phyloP scores from a whole-genome alignment of 1,140 invertebrate species.

The Saxidomus purpurata region DNA sequence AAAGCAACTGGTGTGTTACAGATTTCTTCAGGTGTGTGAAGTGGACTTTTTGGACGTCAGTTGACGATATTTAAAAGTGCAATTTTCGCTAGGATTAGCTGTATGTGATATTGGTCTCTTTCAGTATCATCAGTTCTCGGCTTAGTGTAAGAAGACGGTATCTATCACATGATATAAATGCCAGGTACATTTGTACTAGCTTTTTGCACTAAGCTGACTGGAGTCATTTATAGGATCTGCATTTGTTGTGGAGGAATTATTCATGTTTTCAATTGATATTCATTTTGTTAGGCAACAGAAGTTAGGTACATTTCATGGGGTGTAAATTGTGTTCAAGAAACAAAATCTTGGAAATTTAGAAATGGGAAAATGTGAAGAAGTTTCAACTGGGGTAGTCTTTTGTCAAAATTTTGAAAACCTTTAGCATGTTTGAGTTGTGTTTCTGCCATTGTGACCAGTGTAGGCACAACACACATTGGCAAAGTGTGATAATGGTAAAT shows the following conservation, averaged over 20 bases:
- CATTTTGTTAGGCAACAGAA: not conserved
- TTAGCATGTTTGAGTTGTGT: too few species aligned
- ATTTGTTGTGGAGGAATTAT: not conserved
- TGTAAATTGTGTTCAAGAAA: too few species aligned
- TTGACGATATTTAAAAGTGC: conserved; percentile 47
- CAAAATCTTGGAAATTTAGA: not conserved
- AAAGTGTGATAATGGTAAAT: too few species aligned
- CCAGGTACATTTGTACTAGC: too few species aligned
- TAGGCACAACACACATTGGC: too few species aligned
- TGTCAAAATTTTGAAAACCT: too few species aligned
- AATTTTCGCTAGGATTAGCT: conserved; percentile 56
- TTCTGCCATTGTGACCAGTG: too few species aligned
- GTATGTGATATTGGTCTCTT: conserved; percentile 49
- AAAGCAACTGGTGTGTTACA: not conserved
- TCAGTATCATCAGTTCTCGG: not conserved
- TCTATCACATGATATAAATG: not conserved
- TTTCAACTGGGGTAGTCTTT: too few species aligned
- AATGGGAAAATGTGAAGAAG: not conserved
- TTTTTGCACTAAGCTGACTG: not conserved
- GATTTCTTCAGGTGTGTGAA: not conserved
- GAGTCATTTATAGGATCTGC: not conserved
- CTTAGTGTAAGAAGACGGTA: not conserved
- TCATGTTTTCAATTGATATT: not conserved
- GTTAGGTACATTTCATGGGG: too few species aligned
- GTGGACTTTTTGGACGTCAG: not conserved